These are phyloP conservation scores for Sebastes itinus DNA, from an alignment of 2,797 vertebrate species.

Conservation along the genomic window DNA sequence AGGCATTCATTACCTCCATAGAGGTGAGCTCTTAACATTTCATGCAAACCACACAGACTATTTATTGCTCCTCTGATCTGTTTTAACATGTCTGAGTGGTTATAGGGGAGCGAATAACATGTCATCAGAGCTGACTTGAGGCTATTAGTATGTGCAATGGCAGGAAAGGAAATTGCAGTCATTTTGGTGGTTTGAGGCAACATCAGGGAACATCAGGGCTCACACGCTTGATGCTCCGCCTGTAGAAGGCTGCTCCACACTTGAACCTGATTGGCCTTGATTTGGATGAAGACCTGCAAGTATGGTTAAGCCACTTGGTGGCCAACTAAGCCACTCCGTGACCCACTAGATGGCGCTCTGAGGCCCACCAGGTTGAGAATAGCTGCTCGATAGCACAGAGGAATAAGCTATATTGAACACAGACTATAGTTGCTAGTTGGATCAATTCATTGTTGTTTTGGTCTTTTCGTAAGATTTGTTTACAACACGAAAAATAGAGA, in stretches of 20 bases:
- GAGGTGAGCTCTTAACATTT: not conserved
- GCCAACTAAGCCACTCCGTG: not conserved
- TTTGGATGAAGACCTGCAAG: not conserved
- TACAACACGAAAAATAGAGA: not conserved
- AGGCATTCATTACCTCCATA: not conserved
- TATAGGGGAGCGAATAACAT: not conserved
- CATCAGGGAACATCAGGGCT: not conserved
- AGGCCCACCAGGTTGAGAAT: too few species aligned
- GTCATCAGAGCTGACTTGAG: not conserved
- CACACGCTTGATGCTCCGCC: not conserved
- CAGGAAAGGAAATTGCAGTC: not conserved
- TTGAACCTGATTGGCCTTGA: not conserved
- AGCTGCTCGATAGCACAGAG: not conserved
- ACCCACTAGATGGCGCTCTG: too few species aligned
- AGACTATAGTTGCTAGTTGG: not conserved
- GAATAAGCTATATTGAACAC: not conserved
- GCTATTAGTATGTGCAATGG: not conserved
- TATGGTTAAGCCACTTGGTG: not conserved
- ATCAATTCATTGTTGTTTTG: not conserved
- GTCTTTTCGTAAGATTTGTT: not conserved
- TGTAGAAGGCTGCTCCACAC: not conserved
- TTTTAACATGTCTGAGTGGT: not conserved
- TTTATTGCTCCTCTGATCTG: not conserved
- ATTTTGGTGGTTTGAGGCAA: not conserved
- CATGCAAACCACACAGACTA: not conserved